Percentiles rank a stretch among this genome's conserved stretches.
Conservation (phyloP, 2,888 invertebrate species). For the Cantharis rustica region DNA sequence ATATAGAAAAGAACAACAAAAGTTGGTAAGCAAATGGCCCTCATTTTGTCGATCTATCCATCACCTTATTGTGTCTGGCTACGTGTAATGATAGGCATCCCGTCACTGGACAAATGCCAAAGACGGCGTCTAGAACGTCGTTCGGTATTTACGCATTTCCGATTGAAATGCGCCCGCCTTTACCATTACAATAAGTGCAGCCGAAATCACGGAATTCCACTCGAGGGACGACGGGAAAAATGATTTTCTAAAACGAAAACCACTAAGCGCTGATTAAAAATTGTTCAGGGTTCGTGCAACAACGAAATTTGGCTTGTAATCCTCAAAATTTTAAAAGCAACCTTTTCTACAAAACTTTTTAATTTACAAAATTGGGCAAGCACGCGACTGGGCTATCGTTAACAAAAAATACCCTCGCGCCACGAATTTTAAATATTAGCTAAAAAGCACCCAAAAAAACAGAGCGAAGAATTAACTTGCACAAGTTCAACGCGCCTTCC, state of each 20-base stretch:
- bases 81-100: constrained; percentile 39
- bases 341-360: background rate
- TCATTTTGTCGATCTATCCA: constrained; percentile 33
- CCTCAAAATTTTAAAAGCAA: background rate
- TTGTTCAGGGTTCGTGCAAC: background rate
- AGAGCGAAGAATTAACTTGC: background rate
- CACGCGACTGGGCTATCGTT: background rate
- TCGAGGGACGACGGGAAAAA: background rate
- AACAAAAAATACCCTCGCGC: background rate
- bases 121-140: constrained; percentile 40
- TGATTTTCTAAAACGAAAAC: background rate
- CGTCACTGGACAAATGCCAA: constrained; percentile 42
- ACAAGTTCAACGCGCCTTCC: background rate
- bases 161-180: constrained; percentile 22
- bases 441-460: background rate
- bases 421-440: background rate
- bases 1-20: background rate
- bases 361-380: background rate
- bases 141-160: constrained; percentile 44
- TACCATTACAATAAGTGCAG: constrained; percentile 1
- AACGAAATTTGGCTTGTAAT: background rate
- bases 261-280: background rate
- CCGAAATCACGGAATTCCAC: background rate
- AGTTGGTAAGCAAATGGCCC: constrained; percentile 12
- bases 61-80: constrained; percentile 45